Percentiles rank a stretch among this genome's conserved stretches.
Conservation (phyloP, 2,888 invertebrate genomes). For the Siphlonurus alternatus region DNA sequence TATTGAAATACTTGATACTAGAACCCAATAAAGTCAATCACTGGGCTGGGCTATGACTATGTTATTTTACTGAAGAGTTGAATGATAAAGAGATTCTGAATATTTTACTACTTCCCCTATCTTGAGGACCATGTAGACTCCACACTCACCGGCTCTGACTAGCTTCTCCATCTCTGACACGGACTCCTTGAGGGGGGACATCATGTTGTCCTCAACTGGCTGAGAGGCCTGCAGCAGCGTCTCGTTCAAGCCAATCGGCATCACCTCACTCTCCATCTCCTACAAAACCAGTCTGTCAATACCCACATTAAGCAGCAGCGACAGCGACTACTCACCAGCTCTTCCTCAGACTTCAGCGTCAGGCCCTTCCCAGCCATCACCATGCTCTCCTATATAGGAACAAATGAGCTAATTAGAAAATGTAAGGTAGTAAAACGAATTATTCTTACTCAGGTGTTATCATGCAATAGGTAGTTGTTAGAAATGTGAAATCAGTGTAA, state of each 20-base stretch:
- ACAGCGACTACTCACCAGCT: background rate
- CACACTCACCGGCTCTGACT: conserved; percentile 34
- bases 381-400: background rate
- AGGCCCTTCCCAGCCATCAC: background rate
- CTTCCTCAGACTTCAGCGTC: background rate
- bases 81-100: too few relatives aligned
- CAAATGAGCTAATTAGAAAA: too few relatives aligned
- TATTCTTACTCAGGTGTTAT: too few relatives aligned
- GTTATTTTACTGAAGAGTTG: too few relatives aligned
- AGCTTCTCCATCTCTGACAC: conserved; percentile 39
- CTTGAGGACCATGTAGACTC: too few relatives aligned
- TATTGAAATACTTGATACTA: too few relatives aligned
- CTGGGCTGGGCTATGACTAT: too few relatives aligned
- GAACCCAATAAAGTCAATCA: too few relatives aligned
- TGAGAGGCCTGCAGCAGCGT: conserved; percentile 6
- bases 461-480: too few relatives aligned
- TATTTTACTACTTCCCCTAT: too few relatives aligned
- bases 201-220: conserved; percentile 16
- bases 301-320: background rate
- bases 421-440: too few relatives aligned
- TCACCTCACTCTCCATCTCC: background rate
- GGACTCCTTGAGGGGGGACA: conserved; percentile 25
- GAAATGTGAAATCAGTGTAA: too few relatives aligned
- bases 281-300: background rate
- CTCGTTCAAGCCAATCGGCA: conserved; percentile 11